Evolutionary conservation across 1,140 invertebrate genomes (phyloP).

Genomic region (Metaphire vulgaris): DNA sequence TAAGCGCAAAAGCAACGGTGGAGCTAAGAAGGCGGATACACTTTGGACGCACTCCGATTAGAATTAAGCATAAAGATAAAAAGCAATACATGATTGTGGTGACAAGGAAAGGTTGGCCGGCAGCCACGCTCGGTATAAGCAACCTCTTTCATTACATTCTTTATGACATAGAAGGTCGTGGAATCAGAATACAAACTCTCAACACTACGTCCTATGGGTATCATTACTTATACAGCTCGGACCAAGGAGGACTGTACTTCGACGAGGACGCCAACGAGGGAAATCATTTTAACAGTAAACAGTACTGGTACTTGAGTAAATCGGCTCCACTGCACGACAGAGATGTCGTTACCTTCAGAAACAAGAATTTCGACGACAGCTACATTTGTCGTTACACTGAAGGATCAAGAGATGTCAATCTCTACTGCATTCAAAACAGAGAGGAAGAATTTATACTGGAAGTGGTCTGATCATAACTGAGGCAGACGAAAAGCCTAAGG

Average conservation of each 20-base stretch:
- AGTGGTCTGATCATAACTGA: too few relatives aligned
- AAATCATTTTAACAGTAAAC: background rate
- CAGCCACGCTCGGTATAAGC: background rate
- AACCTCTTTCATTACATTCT: background rate
- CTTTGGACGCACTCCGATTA: background rate
- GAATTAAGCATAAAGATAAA: background rate
- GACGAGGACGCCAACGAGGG: background rate
- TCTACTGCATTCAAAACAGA: too few relatives aligned
- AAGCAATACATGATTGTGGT: background rate
- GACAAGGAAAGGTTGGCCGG: background rate
- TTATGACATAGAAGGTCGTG: background rate
- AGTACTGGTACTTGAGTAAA: background rate
- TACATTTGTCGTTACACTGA: too few relatives aligned
- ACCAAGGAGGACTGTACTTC: background rate
- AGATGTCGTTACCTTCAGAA: background rate
- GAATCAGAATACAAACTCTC: background rate
- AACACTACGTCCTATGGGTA: background rate
- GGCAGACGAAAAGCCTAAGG: too few relatives aligned
- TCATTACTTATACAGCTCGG: background rate
- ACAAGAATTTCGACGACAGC: background rate
- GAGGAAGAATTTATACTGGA: too few relatives aligned
- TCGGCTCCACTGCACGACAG: background rate
- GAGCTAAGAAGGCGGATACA: background rate
- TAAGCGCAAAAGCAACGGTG: background rate
- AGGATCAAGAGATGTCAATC: too few relatives aligned